A percentile compares a stretch with the other conserved stretches of the same genome.
Conservation (phyloP, 2,113 vertebrate genomes). For the Chaetorhynchus papuensis region DNA sequence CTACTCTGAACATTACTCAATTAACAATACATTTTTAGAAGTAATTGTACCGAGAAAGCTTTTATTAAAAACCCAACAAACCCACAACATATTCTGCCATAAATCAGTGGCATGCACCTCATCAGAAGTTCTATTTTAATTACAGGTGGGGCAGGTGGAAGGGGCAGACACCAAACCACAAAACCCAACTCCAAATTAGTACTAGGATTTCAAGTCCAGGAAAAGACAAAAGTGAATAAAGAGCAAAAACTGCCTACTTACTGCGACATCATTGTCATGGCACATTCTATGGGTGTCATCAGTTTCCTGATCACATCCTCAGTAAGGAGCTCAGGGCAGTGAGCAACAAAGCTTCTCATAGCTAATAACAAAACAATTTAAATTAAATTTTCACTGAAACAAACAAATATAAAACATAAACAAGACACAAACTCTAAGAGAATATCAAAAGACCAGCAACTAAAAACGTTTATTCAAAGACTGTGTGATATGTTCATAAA, state of each 20-base stretch:
- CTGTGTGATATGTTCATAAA: background rate
- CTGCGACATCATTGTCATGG: slow-evolving; percentile 99
- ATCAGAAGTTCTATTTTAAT: background rate
- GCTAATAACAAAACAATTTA: slow-evolving; percentile 69
- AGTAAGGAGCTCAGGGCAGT: slow-evolving; percentile 95
- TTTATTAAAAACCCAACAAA: background rate
- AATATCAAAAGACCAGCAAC: background rate
- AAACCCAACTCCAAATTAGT: background rate
- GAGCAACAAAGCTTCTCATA: slow-evolving; percentile 98
- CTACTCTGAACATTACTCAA: background rate
- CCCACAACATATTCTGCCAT: background rate
- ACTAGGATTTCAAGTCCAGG: background rate
- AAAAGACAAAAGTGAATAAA: background rate
- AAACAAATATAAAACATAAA: background rate
- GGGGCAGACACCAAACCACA: background rate
- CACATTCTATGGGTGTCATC: slow-evolving; percentile 98
- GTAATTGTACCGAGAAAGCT: background rate
- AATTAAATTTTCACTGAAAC: background rate
- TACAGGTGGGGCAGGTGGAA: background rate
- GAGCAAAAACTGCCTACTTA: slow-evolving; percentile 73
- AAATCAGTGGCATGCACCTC: background rate
- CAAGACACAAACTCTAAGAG: background rate
- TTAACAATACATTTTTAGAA: background rate
- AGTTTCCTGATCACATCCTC: slow-evolving; percentile 96
- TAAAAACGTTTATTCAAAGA: background rate